Conservation (phyloP, 1,140 invertebrate species). For the Drosophila kanapiae region DNA sequence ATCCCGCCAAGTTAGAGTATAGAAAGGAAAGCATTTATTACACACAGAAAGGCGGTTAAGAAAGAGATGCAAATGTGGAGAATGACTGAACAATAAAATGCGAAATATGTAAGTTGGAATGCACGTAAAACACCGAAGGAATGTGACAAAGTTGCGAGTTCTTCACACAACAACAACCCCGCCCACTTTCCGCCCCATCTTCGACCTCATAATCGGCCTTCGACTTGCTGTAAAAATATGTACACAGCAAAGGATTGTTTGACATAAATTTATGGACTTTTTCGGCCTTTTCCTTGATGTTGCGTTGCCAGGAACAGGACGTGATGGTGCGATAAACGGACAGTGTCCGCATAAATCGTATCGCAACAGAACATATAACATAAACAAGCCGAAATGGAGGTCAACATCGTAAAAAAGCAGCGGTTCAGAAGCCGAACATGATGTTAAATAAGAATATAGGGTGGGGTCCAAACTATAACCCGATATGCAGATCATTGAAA, state of each 20-base stretch:
- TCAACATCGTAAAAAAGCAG: constrained; percentile 59
- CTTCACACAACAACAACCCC: not conserved
- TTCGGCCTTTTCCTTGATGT: constrained; percentile 13
- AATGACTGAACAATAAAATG: constrained; percentile 36
- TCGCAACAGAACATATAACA: constrained; percentile 42
- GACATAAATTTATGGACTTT: constrained; percentile 70
- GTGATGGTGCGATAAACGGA: constrained; percentile 78
- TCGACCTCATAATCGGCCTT: constrained; percentile 10
- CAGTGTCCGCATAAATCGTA: constrained; percentile 72
- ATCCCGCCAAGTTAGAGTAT: not conserved
- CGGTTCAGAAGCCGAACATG: constrained; percentile 40
- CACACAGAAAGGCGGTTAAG: not conserved
- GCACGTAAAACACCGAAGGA: constrained; percentile 27
- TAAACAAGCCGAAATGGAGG: constrained; percentile 42
- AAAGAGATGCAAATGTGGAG: constrained; percentile 28
- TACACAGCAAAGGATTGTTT: constrained; percentile 63
- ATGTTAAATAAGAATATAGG: constrained; percentile 10
- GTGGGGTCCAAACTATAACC: constrained; percentile 25
- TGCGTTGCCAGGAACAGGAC: constrained; percentile 30
- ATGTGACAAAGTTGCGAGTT: constrained; percentile 37
- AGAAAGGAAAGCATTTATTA: not conserved
- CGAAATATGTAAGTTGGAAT: constrained; percentile 35
- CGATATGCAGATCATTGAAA: constrained; percentile 78
- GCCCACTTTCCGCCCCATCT: not conserved
- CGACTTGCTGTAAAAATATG: constrained; percentile 48